Conservation (phyloP, 2,888 invertebrate species). For the Chymomyza procnemis region DNA sequence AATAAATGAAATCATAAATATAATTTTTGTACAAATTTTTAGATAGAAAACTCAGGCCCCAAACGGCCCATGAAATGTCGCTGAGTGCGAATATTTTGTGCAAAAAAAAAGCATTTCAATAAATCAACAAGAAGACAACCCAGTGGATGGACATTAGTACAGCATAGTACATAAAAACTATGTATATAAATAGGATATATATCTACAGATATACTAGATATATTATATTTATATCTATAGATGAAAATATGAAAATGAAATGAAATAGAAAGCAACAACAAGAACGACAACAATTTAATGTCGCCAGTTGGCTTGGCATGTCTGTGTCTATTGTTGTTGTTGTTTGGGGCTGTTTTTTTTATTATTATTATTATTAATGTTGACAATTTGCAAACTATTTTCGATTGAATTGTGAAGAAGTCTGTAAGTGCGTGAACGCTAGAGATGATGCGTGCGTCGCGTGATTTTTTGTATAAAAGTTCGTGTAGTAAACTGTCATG, state of each 20-base stretch:
- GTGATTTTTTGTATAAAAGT: too few relatives aligned
- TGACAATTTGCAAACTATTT: constrained; percentile 46
- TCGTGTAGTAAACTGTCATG: too few relatives aligned
- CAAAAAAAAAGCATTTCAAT: constrained; percentile 34
- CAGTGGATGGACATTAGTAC: constrained; percentile 36
- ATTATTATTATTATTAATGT: constrained; percentile 21
- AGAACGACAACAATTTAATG: constrained; percentile 22
- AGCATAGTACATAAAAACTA: not conserved
- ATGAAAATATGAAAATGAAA: constrained; percentile 42
- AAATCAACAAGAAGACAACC: constrained; percentile 36
- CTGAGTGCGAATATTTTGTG: not conserved
- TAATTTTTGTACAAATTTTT: constrained; percentile 23
- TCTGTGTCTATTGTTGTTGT: not conserved
- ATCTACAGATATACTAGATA: constrained; percentile 44
- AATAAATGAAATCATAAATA: constrained; percentile 30
- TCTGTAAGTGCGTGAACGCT: not conserved
- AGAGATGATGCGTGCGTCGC: too few relatives aligned
- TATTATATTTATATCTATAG: too few relatives aligned
- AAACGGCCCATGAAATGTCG: not conserved
- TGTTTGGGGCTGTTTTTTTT: not conserved
- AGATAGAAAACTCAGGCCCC: constrained; percentile 11
- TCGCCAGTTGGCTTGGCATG: constrained; percentile 6
- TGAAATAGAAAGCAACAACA: constrained; percentile 37
- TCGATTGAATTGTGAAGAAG: constrained; percentile 10
- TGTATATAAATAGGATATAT: constrained; percentile 15